Evolutionary conservation across 2,888 invertebrate species (phyloP).

Genomic region (Macropis europaea): DNA sequence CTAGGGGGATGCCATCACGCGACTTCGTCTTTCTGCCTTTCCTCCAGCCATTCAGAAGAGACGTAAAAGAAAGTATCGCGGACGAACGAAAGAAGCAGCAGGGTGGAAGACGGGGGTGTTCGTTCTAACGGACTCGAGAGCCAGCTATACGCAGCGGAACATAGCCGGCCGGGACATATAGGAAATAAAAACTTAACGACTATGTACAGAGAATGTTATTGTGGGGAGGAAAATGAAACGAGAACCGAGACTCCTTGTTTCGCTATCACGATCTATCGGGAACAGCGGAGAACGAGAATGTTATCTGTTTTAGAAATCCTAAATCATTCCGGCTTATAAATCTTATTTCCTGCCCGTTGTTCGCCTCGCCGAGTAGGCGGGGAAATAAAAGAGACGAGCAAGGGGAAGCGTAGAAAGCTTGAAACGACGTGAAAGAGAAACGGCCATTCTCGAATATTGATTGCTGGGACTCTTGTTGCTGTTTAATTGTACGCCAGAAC

Average conservation of each 20-base stretch:
- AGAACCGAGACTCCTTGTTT: background rate
- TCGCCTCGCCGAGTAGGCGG: background rate
- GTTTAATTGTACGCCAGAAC: no score
- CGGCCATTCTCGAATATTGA: no score
- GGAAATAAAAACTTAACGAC: slow-evolving; percentile 36
- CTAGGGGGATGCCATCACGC: slow-evolving; percentile 78
- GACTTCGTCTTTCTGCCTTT: slow-evolving; percentile 62
- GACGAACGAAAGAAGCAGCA: background rate
- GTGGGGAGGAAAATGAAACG: background rate
- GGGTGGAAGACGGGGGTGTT: background rate
- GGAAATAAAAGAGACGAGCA: no score
- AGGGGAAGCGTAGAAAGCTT: no score
- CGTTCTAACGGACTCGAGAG: background rate
- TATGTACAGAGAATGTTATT: slow-evolving; percentile 2
- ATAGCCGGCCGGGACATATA: background rate
- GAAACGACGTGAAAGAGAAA: no score
- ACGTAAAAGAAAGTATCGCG: slow-evolving; percentile 21
- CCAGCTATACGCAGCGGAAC: slow-evolving; percentile 6
- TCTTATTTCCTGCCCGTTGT: slow-evolving; percentile 12
- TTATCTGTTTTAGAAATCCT: slow-evolving; percentile 12
- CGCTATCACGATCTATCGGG: slow-evolving; percentile 3
- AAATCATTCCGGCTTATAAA: slow-evolving; percentile 15
- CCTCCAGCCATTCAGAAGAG: slow-evolving; percentile 17
- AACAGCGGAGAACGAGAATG: background rate
- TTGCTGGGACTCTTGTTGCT: no score